phyloP scores from a whole-genome alignment of 2,797 vertebrate genomes.

The Tenualosa thibaudeaui region DNA sequence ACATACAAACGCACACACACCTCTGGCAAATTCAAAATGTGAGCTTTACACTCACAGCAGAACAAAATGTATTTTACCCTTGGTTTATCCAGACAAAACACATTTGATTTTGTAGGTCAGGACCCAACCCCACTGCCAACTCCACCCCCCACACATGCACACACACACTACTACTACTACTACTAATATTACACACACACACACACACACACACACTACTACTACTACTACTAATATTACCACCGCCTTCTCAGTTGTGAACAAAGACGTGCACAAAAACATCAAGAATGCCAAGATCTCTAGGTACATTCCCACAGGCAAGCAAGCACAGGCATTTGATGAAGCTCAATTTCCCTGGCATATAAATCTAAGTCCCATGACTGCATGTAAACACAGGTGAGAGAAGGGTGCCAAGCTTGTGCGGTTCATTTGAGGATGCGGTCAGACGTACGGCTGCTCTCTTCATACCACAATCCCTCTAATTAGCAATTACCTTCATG shows the following conservation, averaged over 20 bases:
- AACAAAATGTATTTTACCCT: too few species aligned
- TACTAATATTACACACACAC: too few species aligned
- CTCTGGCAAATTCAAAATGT: too few species aligned
- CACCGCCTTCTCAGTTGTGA: background rate
- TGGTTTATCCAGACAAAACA: background rate
- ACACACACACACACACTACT: too few species aligned
- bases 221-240: too few species aligned
- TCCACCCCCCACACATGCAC: too few species aligned
- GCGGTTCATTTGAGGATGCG: background rate
- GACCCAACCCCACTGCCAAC: background rate
- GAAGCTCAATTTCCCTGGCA: constrained; percentile 28
- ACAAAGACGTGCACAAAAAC: background rate
- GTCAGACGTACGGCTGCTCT: background rate
- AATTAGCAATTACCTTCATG: background rate
- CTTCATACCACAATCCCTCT: background rate
- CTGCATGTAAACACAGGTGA: constrained; percentile 1
- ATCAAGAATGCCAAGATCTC: background rate
- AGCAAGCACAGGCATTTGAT: constrained; percentile 49
- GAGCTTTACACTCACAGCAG: background rate
- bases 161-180: too few species aligned
- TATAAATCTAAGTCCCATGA: background rate
- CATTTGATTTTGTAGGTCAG: background rate
- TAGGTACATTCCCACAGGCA: background rate
- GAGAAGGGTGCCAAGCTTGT: background rate
- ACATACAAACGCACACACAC: background rate